Evolutionary conservation across 2,113 vertebrate species (phyloP), one percentile per base, ranked within the genome.

Genomic region (Copsychus sechellarum): DNA sequence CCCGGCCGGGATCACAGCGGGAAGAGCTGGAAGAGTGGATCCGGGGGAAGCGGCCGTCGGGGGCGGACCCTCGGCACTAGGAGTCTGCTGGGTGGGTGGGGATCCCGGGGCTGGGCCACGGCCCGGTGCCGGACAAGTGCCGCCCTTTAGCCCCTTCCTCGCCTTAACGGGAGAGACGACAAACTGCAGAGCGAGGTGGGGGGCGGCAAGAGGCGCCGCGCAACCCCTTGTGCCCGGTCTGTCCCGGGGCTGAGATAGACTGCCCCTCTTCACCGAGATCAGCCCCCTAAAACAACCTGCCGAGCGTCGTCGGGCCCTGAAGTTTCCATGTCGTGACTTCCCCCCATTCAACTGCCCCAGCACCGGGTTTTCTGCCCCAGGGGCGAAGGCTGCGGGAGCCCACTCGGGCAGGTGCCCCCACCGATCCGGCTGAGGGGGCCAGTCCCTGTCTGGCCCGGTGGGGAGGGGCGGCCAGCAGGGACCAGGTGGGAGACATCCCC

Each of bases 1-100:
- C 24, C 28, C 11, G 40, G n/a, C 24, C 25, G 28, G 29, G 29
- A n/a, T 60, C 25, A 0, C 16, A 3, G 14, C 18, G 33, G 34
- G 26, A 24, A 36, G 25, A 40, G 48, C n/a, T n/a, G n/a, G n/a
- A n/a, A n/a, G n/a, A n/a, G 51, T 0, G 34, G 31, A 23, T 5
- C 20, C 29, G 23, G 8, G 28, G 24, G 14, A 38, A 7, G 64
- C 26, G 6, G 40, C 29, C 22, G 7, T 42, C 38, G 25, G 45
- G 62, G 28, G 14, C 16, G 15, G 42, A 42, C 45, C 12, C 26
- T 23, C 14, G 24, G 33, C 73, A 13, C 23, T 2, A 21, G 50
- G 45, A 33, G 10, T n/a, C 43, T 3, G 5, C n/a, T 15, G 51
- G 42, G 33, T 0, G 16, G 56, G 33, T 3, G 34, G 36, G 51